Percentiles rank a stretch among this genome's conserved stretches.
These are phyloP conservation scores for Eulemur mongoz DNA, from an alignment of 2,797 vertebrate species.

Conservation along the genomic window DNA sequence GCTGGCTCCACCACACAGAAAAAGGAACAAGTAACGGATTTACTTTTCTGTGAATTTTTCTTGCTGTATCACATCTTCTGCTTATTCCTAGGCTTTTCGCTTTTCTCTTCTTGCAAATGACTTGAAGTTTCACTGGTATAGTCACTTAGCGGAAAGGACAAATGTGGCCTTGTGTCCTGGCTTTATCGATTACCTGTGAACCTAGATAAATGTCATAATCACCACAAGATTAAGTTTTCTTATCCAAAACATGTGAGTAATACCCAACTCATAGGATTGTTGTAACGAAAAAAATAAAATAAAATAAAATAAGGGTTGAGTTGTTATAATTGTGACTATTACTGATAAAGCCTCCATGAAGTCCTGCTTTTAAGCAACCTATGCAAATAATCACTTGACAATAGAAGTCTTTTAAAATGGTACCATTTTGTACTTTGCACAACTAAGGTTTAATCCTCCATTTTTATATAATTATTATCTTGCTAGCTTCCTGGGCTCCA, in stretches of 20 bases:
- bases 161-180: not conserved
- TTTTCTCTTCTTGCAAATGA: conserved; percentile 1
- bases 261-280: not conserved
- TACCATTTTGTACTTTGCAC: not conserved
- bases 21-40: not conserved
- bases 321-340: not conserved
- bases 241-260: not conserved
- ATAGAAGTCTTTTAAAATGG: not conserved
- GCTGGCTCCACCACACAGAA: not conserved
- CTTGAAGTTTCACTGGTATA: not conserved
- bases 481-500: not conserved
- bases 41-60: not conserved
- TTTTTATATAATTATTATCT: conserved; percentile 14
- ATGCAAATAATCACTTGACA: not conserved
- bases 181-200: not conserved
- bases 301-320: not conserved
- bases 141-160: not conserved
- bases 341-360: not conserved
- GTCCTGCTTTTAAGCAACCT: not conserved
- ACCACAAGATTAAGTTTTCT: not conserved
- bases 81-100: not conserved
- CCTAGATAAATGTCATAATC: not conserved
- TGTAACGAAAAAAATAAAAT: not conserved
- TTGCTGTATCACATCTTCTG: not conserved
- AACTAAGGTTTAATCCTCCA: not conserved